Percentiles rank a stretch among this genome's conserved stretches.
Conservation (phyloP, 2,888 invertebrate genomes). For the Electrophaes corylata region DNA sequence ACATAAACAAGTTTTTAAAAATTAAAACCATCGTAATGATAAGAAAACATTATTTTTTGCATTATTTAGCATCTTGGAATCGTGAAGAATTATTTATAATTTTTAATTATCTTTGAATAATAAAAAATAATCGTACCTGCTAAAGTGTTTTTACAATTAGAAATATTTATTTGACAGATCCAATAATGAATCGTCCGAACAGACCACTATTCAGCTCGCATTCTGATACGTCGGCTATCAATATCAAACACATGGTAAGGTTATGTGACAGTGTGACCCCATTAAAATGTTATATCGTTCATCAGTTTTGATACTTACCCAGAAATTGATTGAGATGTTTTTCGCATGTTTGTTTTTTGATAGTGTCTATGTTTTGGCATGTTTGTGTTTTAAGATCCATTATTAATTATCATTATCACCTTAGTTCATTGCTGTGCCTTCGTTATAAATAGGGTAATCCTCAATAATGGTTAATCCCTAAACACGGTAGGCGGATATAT, state of each 20-base stretch:
- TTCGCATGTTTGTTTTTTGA: neutral
- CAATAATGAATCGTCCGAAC: constrained; percentile 52
- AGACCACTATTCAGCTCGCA: constrained; percentile 81
- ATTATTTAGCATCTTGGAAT: neutral
- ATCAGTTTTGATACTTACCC: neutral
- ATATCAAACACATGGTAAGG: constrained; percentile 83
- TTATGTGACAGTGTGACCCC: constrained; percentile 15
- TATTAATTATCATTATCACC: no score
- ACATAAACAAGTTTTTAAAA: neutral
- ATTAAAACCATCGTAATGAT: neutral
- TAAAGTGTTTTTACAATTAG: neutral
- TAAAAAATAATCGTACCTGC: neutral
- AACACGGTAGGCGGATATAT: no score
- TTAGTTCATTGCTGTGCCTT: no score
- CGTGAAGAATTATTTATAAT: neutral
- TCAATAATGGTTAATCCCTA: no score
- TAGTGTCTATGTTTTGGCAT: neutral
- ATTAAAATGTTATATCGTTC: constrained; percentile 20
- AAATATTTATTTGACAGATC: constrained; percentile 49
- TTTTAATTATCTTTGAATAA: neutral
- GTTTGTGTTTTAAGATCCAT: no score
- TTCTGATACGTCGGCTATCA: constrained; percentile 87
- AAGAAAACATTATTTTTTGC: neutral
- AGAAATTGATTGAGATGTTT: neutral
- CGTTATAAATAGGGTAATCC: no score